Conservation (phyloP, 1,140 invertebrate genomes). For the Alviniconcha marisindica region DNA sequence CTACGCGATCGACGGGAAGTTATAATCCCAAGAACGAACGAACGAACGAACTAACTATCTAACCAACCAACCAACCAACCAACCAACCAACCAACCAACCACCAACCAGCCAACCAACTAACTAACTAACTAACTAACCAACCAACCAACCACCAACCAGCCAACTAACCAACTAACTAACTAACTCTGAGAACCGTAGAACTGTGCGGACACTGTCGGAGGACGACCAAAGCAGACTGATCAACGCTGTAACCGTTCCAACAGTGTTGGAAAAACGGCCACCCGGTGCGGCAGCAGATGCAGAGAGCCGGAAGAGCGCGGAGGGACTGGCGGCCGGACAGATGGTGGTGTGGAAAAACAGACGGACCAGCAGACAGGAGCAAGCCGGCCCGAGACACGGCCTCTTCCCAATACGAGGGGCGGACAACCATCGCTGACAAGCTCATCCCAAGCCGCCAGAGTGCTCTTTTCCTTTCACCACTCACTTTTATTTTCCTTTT, state of each 20-base stretch:
- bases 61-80: too few relatives aligned
- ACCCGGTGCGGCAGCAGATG: conserved; percentile 13
- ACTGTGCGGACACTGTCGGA: neutral
- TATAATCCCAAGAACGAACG: too few relatives aligned
- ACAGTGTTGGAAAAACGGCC: neutral
- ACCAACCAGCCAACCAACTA: too few relatives aligned
- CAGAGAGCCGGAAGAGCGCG: neutral
- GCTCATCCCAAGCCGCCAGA: neutral
- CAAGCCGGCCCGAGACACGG: neutral
- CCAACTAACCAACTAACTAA: too few relatives aligned
- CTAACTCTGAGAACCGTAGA: too few relatives aligned
- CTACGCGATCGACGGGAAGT: too few relatives aligned
- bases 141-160: too few relatives aligned
- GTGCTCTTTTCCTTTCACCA: neutral
- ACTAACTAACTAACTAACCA: too few relatives aligned
- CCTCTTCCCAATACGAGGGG: conserved; percentile 10
- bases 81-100: too few relatives aligned
- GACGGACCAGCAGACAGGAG: conserved; percentile 8
- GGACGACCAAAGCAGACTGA: neutral
- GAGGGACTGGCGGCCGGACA: neutral
- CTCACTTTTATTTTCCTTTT: too few relatives aligned
- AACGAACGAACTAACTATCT: too few relatives aligned
- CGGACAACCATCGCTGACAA: conserved; percentile 20
- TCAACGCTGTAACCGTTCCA: neutral
- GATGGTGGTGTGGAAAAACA: conserved; percentile 21